Base-by-base conservation (phyloP, 2,113 vertebrate genomes). In the Jaculus jaculus region DNA sequence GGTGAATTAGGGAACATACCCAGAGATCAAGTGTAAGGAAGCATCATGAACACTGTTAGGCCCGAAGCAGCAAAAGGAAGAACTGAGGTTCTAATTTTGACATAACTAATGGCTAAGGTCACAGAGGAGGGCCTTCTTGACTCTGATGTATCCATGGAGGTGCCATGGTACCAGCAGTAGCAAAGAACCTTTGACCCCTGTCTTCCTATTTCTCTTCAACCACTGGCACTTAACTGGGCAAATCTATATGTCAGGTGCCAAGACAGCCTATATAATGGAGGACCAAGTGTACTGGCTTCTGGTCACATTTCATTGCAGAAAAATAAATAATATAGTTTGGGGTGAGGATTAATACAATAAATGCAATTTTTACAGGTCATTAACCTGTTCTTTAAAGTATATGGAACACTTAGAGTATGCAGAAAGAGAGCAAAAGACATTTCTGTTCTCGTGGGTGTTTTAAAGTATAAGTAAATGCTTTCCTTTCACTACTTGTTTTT, bases 391-490 rank as follows among this genome's bases (percentile, higher is more conserved):
- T 90, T 54, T 68, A 85, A 95, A 80, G 68, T 72, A 2, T 39
- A 68, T 34, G 20, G 28, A 83, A 86, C 42, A n/a, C 32, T 54
- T 77, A n/a, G 92, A 37, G 28, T 72, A 82, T 80, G 75, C 39
- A 94, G 84, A 93, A 95, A 15, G 3, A 83, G 7, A 26, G 81
- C 30, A 61, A 51, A 93, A 85, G 71, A n/a, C 13, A 47, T n/a
- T 54, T 72, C 77, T 78, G 18, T 51, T 74, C 71, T 93, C 73
- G 21, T 83, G 73, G 39, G 78, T 96, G n/a, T 82, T 95, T 80
- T 80, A 90, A 96, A 85, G 37, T 32, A 75, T 93, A 96, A 96
- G 66, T 92, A 95, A 92, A 74, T 68, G 10, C 0, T 85, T 16
- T 71, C 82, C 47, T 92, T 94, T 47, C 88, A 69, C 30, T 80